phyloP scores from a whole-genome alignment of 2,888 invertebrate species.

The Andrena hattorfiana region DNA sequence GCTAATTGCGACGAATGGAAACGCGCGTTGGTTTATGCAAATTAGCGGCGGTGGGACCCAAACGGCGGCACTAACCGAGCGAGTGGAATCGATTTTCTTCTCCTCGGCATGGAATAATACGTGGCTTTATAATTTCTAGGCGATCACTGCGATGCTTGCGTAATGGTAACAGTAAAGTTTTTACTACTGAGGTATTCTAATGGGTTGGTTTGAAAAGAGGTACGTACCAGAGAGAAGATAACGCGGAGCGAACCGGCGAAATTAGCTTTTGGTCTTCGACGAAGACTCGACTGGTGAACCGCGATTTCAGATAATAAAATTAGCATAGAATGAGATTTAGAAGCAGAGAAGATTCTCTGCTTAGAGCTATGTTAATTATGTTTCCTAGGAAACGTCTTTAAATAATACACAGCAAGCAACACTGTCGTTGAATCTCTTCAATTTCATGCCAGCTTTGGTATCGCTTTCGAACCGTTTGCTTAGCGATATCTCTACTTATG shows the following conservation, averaged over 20 bases:
- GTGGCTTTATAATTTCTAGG: neutral
- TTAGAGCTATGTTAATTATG: neutral
- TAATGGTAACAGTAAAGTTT: neutral
- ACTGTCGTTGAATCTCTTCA: neutral
- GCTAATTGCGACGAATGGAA: constrained; percentile 38
- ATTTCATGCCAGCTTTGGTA: no score
- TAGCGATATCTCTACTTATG: no score
- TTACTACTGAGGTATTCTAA: neutral
- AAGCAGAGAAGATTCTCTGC: neutral
- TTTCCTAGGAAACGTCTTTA: neutral
- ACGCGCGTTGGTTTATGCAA: constrained; percentile 27
- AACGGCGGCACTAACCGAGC: neutral
- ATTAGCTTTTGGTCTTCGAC: constrained; percentile 23
- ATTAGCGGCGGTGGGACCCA: constrained; percentile 15
- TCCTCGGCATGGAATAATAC: no score
- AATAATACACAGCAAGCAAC: neutral
- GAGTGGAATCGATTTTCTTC: no score
- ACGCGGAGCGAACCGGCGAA: constrained; percentile 29
- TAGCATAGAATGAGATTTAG: constrained; percentile 45
- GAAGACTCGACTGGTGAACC: constrained; percentile 14
- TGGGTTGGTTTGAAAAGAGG: constrained; percentile 12
- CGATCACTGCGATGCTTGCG: neutral
- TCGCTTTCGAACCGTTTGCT: no score
- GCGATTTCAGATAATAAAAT: constrained; percentile 40
- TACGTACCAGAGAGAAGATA: constrained; percentile 24